Evolutionary conservation across 2,888 invertebrate species (phyloP), one percentile per base, ranked within the genome.

Genomic region (Aphodius sticticus): DNA sequence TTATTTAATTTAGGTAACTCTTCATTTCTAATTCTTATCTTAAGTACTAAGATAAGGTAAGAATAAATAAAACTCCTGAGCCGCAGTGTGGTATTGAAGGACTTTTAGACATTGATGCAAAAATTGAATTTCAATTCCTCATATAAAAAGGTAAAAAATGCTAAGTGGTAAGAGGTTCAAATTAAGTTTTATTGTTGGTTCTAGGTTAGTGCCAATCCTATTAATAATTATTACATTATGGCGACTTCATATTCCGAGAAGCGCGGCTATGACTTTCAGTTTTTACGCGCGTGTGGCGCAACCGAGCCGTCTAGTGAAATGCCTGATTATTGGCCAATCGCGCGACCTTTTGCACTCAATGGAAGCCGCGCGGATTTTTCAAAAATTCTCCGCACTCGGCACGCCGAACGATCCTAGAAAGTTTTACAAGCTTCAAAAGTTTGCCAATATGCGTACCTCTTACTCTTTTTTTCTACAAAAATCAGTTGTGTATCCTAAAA

Each of bases 291-390:
- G 53, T 53, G 6, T 53, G 53, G 53, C 53, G 53, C 53, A 53
- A 53, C 53, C 7, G 53, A 53, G 12, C 53, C 53, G 53, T 53
- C 53, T 53, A 53, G 53, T 12, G 53, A 53, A 53, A 53, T 53
- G 53, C 53, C 53, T 53, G 53, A 53, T 53, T 53, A 53, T 53
- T 53, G 53, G 53, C 53, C 53, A 53, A 53, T 53, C 53, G 53
- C 53, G 53, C 12, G 53, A 53, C 53, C 53, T 53, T 53, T 53
- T 53, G 53, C 53, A 53, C 53, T 53, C 53, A 53, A 53, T 53
- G 53, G 53, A 53, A 53, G 53, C 53, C 53, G 53, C 53, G 53
- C 7, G 12, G 12, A 12, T 53, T 53, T 53, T 53, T 53, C 53
- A 53, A 53, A 53, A 53, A 53, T 53, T 12, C 53, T 53, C 12